Base-by-base conservation (phyloP, 2,113 vertebrate genomes). In the Podiceps cristatus region DNA sequence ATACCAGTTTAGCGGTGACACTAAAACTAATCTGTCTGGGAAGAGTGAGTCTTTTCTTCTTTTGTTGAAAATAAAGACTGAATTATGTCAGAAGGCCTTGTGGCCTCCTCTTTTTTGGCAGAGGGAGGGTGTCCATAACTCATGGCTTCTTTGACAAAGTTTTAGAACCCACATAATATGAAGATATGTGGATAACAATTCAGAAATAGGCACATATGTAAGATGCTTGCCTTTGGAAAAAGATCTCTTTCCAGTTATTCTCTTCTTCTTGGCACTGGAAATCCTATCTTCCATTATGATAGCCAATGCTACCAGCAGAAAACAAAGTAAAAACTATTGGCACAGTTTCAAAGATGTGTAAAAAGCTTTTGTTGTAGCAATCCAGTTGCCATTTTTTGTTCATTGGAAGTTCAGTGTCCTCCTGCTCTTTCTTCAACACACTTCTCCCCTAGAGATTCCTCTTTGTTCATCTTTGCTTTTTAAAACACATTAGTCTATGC, bases 261-360 rank as follows among this genome's bases (percentile, higher is more conserved):
- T 96, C 49, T n/a, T 94, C 93, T 96, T 79, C 69, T 93, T 96
- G 90, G 86, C 85, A 95, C 69, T 88, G 77, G 50, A 91, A 96
- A 71, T 87, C 53, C 73, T 94, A 81, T 87, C 59, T 85, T 96
- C 92, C 64, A 53, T 64, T 92, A 75, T 24, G 42, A 92, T 22
- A 89, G 90, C 23, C 45, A 93, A 55, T 19, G 80, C n/a, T 80
- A 90, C 23, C 86, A 86, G 45, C 40, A 82, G 83, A 62, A 81
- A 79, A 37, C 18, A 56, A 64, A 76, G 76, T 27, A 91, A 93
- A 79, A 92, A 60, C 62, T 90, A 96, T 28, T 91, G 90, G 88
- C 90, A 96, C 90, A 28, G 45, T 87, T 94, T 93, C 73, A 92
- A 56, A 93, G 67, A 80, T 8, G 16, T 64, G 85, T 94, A 80